Evolutionary conservation across 2,888 invertebrate genomes (phyloP), one percentile per base, ranked within the genome.

Genomic region (Mamestra brassicae): DNA sequence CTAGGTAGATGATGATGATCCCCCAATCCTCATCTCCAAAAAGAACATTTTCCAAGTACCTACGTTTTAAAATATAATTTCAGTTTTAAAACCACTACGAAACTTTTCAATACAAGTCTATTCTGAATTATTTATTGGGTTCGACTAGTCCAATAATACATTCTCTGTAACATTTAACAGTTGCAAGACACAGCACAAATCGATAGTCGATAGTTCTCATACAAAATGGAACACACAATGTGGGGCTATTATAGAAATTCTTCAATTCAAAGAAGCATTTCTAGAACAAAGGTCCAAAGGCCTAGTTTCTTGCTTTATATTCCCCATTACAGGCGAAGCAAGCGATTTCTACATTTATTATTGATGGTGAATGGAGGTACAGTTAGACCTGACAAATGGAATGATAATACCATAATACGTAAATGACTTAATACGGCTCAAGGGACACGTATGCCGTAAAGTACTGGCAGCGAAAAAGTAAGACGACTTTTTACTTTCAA

Each of bases 311-410:
- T 11, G 5, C 17, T 54, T 54, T 63, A 75, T 81, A 76, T 58
- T 57, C 69, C n/a, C 52, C 15, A 70, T 81, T 76, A 76, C 81
- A 82, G 52, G 2, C 50, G 54, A 58, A 58, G 66, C 36, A 34
- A 52, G 60, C 63, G n/a, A 85, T 82, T 82, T 72, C 17, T 63
- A 54, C 60, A 81, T 85, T 60, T 76, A 82, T 81, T 81, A 85
- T 82, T 62, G 42, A 82, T 54, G 17, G 62, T 0, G n/a, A 57
- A 80, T 68, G 54, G 58, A 69, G 42, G 17, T 42, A 42, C 58
- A 10, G 63, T 3, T 15, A 71, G 45, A 69, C 38, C 7, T 62
- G 63, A 54, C 71, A 80, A 50, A 34, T 74, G 57, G 84, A 74
- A 69, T 70, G 36, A 42, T 71, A 54, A 50, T 67, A 71, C 13